These are phyloP conservation scores for Formica selysi DNA, from an alignment of 1,140 invertebrate genomes.

Conservation along the genomic window DNA sequence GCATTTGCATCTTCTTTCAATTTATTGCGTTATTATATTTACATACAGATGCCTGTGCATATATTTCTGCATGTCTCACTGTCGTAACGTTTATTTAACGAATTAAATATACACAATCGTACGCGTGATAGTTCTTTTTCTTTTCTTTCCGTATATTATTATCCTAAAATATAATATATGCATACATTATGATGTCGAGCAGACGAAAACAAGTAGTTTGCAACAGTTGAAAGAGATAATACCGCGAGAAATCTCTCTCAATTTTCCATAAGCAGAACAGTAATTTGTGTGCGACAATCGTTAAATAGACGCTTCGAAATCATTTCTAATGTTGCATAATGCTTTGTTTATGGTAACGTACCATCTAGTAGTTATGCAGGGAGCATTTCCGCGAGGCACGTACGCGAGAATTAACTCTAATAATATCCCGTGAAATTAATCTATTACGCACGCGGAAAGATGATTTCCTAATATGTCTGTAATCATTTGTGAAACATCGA, in stretches of 20 bases:
- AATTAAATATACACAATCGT: neutral
- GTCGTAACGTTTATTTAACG: neutral
- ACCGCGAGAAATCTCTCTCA: neutral
- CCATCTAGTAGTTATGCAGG: conserved; percentile 24
- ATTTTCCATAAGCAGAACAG: neutral
- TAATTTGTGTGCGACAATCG: conserved; percentile 19
- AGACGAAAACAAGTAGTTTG: too few relatives aligned
- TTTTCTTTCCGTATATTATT: neutral
- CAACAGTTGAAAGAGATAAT: too few relatives aligned
- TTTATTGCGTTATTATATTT: conserved; percentile 14
- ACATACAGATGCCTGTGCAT: conserved; percentile 32
- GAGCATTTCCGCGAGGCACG: conserved; percentile 25
- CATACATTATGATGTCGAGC: too few relatives aligned
- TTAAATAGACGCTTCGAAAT: conserved; percentile 23
- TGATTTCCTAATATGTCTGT: conserved; percentile 16
- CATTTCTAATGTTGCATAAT: conserved; percentile 47
- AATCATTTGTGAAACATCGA: neutral
- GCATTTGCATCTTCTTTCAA: conserved; percentile 19
- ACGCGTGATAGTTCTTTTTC: neutral
- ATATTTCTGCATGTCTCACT: neutral
- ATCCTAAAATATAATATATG: neutral
- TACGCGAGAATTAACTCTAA: conserved; percentile 50
- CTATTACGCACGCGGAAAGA: neutral
- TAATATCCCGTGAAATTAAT: conserved; percentile 17
- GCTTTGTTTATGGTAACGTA: conserved; percentile 31